Percentiles rank a stretch among this genome's conserved stretches.
Conservation (phyloP, 1,140 invertebrate species). For the Cydia strobilella region DNA sequence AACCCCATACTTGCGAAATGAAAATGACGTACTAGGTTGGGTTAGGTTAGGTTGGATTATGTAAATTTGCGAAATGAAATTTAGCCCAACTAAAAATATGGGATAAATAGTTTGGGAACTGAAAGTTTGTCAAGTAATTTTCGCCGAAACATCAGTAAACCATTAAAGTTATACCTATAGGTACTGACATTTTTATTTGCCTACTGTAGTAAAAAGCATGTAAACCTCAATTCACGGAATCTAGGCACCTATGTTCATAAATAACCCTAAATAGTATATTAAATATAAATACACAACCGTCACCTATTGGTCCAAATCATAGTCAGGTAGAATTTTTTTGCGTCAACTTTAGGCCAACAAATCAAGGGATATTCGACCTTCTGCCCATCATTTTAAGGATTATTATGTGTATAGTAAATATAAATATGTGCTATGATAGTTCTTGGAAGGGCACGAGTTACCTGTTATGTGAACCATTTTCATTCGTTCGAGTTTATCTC, state of each 20-base stretch:
- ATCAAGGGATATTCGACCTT: background rate
- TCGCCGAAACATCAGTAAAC: too few relatives aligned
- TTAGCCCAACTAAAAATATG: too few relatives aligned
- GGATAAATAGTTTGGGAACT: too few relatives aligned
- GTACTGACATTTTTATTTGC: background rate
- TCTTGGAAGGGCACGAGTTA: background rate
- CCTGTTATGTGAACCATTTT: background rate
- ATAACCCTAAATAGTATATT: background rate
- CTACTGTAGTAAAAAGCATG: background rate
- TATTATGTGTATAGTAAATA: background rate
- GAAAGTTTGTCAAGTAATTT: too few relatives aligned
- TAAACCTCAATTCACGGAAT: background rate
- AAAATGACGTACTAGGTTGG: too few relatives aligned
- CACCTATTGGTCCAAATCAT: conserved; percentile 7
- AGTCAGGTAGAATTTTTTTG: background rate
- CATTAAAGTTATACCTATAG: too few relatives aligned
- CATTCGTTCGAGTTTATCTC: too few relatives aligned
- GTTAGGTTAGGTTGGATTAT: too few relatives aligned
- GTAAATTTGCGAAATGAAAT: too few relatives aligned
- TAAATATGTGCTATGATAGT: background rate
- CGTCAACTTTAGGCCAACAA: background rate
- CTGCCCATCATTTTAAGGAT: background rate
- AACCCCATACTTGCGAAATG: too few relatives aligned
- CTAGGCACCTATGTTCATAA: background rate
- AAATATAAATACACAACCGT: background rate